Evolutionary conservation across 2,113 vertebrate species (phyloP).

Genomic region (Rhombomys opimus): DNA sequence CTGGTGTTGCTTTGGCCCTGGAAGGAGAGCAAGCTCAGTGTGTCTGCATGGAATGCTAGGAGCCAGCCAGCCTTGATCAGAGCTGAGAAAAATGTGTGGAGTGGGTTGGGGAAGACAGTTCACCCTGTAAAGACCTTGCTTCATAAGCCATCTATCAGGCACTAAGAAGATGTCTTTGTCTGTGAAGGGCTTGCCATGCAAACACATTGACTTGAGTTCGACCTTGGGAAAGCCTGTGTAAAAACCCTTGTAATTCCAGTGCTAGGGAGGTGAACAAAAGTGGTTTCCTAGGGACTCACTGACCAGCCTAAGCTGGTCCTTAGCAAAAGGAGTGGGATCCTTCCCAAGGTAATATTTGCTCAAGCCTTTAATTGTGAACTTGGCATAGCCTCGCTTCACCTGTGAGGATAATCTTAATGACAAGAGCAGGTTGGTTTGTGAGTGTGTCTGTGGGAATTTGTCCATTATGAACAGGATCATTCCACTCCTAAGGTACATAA

Average conservation of each 20-base stretch:
- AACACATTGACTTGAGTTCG: not conserved
- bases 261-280: not conserved
- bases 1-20: not conserved
- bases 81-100: not conserved
- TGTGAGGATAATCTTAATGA: not conserved
- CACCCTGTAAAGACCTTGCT: not conserved
- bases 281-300: not conserved
- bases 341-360: not conserved
- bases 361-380: not conserved
- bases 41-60: too few relatives aligned
- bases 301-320: not conserved
- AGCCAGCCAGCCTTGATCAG: accelerated
- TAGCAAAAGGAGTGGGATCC: not conserved
- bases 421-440: not conserved
- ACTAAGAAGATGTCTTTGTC: not conserved
- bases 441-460: not conserved
- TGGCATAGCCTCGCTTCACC: not conserved
- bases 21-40: not conserved
- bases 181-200: not conserved
- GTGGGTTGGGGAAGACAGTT: not conserved
- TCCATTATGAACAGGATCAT: not conserved
- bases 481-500: not conserved
- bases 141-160: not conserved
- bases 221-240: not conserved
- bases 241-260: too few relatives aligned